Percentiles rank a stretch among this genome's conserved stretches.
These are phyloP conservation scores for Hephaestus fuliginosus DNA, from an alignment of 2,797 vertebrate species.

Conservation along the genomic window DNA sequence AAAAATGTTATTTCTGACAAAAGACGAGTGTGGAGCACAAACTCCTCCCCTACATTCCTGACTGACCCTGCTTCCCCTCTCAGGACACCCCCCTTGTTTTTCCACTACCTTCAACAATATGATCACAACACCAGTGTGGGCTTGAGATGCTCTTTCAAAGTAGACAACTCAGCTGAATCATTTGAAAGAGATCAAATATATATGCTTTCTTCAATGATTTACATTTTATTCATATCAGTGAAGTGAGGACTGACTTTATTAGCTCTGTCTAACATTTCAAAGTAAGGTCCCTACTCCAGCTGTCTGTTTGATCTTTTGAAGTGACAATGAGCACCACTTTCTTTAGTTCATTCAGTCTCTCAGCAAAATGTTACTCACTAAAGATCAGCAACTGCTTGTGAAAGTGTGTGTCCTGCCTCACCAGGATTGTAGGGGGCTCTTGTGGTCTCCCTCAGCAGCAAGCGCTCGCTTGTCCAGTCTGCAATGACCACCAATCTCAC, in stretches of 20 bases:
- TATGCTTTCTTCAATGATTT: neutral
- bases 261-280: neutral
- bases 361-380: neutral
- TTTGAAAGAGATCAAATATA: neutral
- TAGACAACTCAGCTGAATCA: neutral
- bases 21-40: neutral
- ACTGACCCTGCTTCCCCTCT: neutral
- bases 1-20: neutral
- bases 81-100: neutral
- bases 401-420: constrained; percentile 74
- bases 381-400: neutral
- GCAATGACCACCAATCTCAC: constrained; percentile 93
- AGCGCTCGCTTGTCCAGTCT: constrained; percentile 84
- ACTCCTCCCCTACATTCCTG: constrained; percentile 8
- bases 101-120: neutral
- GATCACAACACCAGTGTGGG: neutral
- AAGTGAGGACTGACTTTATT: neutral
- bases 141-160: neutral
- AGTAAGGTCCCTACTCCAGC: neutral
- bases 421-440: constrained; percentile 98
- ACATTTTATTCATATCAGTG: neutral
- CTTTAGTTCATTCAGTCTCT: neutral
- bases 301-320: neutral
- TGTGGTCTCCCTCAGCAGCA: constrained; percentile 91
- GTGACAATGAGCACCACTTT: neutral